Base-by-base conservation (phyloP, 2,888 invertebrate species). In the Amphipyra berbera region DNA sequence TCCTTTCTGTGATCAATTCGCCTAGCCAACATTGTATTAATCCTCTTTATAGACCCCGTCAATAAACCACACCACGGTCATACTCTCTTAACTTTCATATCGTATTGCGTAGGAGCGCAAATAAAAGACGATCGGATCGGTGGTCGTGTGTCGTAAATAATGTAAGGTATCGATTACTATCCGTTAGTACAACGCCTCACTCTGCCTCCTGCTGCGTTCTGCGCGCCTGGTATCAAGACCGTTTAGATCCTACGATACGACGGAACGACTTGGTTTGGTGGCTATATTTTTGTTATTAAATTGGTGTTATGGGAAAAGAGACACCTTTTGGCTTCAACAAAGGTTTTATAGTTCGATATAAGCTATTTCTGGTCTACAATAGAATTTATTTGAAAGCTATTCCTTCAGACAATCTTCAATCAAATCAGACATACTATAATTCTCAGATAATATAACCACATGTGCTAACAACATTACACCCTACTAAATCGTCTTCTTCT, bases 91-190 rank as follows among this genome's bases (percentile, higher is more conserved):
- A 45, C 56, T 37, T 53, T 56, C 52, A 49, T 72, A 56, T 60
- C 50, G 53, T 68, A 61, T 65, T 68, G 86, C 83, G 86, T 86
- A 85, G 87, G 87, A 79, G 82, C 81, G 82, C 76, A 82, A 86
- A 86, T 85, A 89, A 88, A 88, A 85, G 82, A 88, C 83, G 82
- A 85, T 80, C 83, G 79, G 80, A 83, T 87, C 84, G 81, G 67
- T 72, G 68, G 73, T 78, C 73, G 72, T 62, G 62, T 68, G 77
- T 84, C 86, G 88, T 91, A 88, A 90, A 90, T 88, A 88, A 82
- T 79, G 81, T 70, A 60, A 62, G 70, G 68, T 89, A 90, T 92
- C 90, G 92, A 90, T 91, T 89, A 88, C 92, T 84, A 88, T 90
- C 88, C 74, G 67, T 53, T 62, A 69, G 81, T 76, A 81, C 84